These are phyloP conservation scores for Sminthurides aquaticus DNA, from an alignment of 2,888 invertebrate genomes.

Conservation along the genomic window DNA sequence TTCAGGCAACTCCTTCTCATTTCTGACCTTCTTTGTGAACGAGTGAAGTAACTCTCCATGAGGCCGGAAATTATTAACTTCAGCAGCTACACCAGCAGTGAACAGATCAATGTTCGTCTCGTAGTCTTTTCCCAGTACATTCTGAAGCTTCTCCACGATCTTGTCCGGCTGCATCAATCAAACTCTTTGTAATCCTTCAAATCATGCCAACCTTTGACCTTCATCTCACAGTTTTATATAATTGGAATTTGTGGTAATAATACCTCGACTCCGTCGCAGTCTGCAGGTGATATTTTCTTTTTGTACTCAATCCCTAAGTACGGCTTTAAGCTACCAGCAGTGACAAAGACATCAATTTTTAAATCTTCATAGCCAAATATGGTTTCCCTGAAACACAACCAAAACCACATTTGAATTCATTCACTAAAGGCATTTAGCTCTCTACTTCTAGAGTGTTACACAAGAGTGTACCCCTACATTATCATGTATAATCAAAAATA, in stretches of 20 bases:
- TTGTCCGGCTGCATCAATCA: conserved; percentile 61
- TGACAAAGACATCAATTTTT: conserved; percentile 68
- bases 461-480: no score
- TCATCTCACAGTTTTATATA: no score
- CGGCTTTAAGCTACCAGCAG: conserved; percentile 70
- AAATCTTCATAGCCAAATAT: conserved; percentile 90
- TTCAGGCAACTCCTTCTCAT: conserved; percentile 14
- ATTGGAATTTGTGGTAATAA: no score
- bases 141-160: conserved; percentile 60
- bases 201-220: no score
- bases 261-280: conserved; percentile 49
- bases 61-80: conserved; percentile 64
- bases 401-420: conserved; percentile 3
- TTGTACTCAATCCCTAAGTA: conserved; percentile 67
- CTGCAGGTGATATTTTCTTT: conserved; percentile 44
- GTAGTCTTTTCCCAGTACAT: conserved; percentile 63
- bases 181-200: no score
- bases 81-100: conserved; percentile 60
- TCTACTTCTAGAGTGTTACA: no score
- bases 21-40: conserved; percentile 47
- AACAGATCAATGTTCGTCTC: conserved; percentile 67
- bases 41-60: conserved; percentile 62
- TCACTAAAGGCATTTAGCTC: neutral
- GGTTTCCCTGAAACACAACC: conserved; percentile 58
- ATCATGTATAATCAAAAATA: neutral